Conservation (phyloP, 2,888 invertebrate species). For the Polydrusus tereticollis region DNA sequence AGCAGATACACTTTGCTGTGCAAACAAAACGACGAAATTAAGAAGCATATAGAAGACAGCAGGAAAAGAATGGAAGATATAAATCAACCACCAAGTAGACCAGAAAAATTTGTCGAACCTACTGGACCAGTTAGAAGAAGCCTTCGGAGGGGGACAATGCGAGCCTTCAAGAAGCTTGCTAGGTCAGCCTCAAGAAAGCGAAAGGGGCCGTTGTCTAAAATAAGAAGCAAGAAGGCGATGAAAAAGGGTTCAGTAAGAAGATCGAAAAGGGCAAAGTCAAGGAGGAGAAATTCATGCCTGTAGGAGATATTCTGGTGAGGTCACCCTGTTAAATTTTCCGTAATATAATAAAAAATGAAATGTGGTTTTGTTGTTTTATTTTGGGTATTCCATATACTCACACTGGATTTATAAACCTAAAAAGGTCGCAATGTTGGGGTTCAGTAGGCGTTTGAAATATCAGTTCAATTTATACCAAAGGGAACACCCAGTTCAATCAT, state of each 20-base stretch:
- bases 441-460: no score
- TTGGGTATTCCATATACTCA: neutral
- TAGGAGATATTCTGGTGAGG: neutral
- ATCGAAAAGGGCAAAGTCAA: neutral
- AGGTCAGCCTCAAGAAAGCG: neutral
- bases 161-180: neutral
- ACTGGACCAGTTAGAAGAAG: neutral
- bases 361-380: neutral
- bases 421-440: no score
- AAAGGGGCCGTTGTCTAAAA: neutral
- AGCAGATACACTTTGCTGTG: conserved; percentile 11
- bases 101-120: neutral
- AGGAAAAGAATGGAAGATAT: conserved; percentile 1
- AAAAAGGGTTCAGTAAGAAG: neutral
- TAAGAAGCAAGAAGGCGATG: neutral
- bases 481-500: no score
- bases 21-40: conserved; percentile 25
- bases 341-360: neutral
- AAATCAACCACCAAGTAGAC: neutral
- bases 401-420: neutral
- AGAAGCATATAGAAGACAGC: conserved; percentile 17
- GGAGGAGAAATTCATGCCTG: neutral
- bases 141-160: neutral
- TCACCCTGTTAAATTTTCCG: neutral
- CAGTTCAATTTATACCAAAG: no score